Percentiles rank a stretch among this genome's conserved stretches.
phyloP scores from a whole-genome alignment of 1,140 invertebrate genomes.

The Neodiprion virginianus region DNA sequence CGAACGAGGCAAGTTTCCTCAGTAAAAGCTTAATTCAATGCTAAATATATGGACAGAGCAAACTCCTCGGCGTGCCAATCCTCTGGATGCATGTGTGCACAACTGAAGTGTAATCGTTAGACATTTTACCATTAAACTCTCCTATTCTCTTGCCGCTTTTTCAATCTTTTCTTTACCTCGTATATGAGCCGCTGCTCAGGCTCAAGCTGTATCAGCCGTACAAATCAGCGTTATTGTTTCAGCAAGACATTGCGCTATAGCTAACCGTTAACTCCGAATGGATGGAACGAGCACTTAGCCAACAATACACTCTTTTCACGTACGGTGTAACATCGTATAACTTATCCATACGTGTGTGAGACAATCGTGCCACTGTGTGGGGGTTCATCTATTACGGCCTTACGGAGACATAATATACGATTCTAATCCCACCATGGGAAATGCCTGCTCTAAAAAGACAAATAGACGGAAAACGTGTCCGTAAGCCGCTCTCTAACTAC shows the following conservation, averaged over 20 bases:
- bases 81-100: neutral
- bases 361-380: neutral
- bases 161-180: neutral
- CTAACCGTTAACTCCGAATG: neutral
- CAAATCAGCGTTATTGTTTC: constrained; percentile 7
- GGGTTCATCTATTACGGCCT: too few relatives aligned
- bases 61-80: constrained; percentile 31
- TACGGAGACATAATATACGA: neutral
- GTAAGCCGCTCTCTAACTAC: neutral
- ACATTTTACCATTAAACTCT: constrained; percentile 23
- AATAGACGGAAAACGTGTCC: neutral
- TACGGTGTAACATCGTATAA: too few relatives aligned
- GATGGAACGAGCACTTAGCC: neutral
- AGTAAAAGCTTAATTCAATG: constrained; percentile 6
- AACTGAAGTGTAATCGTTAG: constrained; percentile 30
- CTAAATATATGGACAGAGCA: constrained; percentile 2
- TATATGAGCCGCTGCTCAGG: neutral
- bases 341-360: neutral
- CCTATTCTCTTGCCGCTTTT: neutral
- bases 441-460: constrained; percentile 7
- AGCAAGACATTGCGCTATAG: constrained; percentile 3
- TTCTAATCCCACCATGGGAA: neutral
- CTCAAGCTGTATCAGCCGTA: neutral
- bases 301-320: neutral
- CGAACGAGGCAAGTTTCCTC: neutral